Conservation (phyloP, 1,140 invertebrate genomes). For the Lepidurus packardi region DNA sequence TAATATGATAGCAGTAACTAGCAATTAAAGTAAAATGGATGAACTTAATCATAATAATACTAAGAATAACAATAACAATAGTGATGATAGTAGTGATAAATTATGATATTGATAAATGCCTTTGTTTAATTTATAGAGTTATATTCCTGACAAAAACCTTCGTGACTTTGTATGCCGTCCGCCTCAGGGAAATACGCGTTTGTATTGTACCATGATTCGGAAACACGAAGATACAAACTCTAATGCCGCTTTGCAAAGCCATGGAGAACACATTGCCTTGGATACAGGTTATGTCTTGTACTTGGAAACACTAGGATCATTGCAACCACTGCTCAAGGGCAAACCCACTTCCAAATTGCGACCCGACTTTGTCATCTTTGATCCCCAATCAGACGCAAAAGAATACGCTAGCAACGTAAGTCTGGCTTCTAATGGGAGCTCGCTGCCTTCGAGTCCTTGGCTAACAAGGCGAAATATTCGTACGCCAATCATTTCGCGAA, state of each 20-base stretch:
- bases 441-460: neutral
- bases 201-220: constrained; percentile 94
- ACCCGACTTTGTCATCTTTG: constrained; percentile 96
- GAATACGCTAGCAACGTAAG: neutral
- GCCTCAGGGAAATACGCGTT: constrained; percentile 69
- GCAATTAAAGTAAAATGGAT: too few relatives aligned
- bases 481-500: neutral
- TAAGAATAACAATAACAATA: too few relatives aligned
- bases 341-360: constrained; percentile 92
- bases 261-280: constrained; percentile 51
- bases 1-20: too few relatives aligned
- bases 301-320: constrained; percentile 89
- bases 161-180: constrained; percentile 89
- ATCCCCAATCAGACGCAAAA: constrained; percentile 53
- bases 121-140: constrained; percentile 60
- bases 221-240: constrained; percentile 65
- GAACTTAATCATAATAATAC: too few relatives aligned
- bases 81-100: neutral
- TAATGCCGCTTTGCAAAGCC: constrained; percentile 26
- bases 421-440: constrained; percentile 22
- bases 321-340: constrained; percentile 84
- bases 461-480: neutral
- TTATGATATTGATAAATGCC: constrained; percentile 25
- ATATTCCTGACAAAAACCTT: constrained; percentile 80
- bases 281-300: constrained; percentile 90